Base-by-base conservation (phyloP, 2,888 invertebrate genomes). In the Phasia obesa region DNA sequence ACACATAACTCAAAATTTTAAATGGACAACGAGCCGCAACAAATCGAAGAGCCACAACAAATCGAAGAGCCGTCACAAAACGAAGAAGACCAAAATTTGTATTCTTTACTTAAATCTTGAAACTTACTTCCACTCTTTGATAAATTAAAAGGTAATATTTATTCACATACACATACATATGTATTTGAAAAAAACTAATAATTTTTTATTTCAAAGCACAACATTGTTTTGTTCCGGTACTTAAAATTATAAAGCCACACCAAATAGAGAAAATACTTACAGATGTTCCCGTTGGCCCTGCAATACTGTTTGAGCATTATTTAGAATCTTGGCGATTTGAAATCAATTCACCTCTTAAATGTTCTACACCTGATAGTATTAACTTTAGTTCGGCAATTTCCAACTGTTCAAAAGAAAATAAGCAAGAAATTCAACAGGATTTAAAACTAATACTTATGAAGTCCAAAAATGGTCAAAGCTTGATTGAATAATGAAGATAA, bases 211-310 rank as follows among this genome's bases (percentile, higher is more conserved):
- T 42, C 2, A 11, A 17, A 64, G 31, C 31, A 6, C 64, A 64
- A 31, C 47, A 31, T 21, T 64, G 64, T 11, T 49, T 25, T 27
- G 27, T 64, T 35, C 27, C 19, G 0, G 49, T 65, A 47, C 64
- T 65, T 11, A 65, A 49, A 51, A 27, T 65, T 47, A 64, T 64
- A 19, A 64, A 64, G 31, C 3, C 64, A 2, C 64, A 64, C 19
- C 64, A 64, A 25, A 65, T 65, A 31, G 64, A 65, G 21, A 65
- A 65, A 35, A 9, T 65, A 25, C 49, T 67, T 6, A 19, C 35
- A 53, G 25, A 67, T 67, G 53, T 67, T 49, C 65, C 65, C 4
- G n/a, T 65, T 35, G 65, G 65, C 11, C 21, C 23, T 23, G 51
- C 49, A 23, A 65, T 65, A 51, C 15, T 65, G 65, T n/a, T n/a